Base-by-base conservation (phyloP, 2,113 vertebrate species). In the Hyperopisus bebe region DNA sequence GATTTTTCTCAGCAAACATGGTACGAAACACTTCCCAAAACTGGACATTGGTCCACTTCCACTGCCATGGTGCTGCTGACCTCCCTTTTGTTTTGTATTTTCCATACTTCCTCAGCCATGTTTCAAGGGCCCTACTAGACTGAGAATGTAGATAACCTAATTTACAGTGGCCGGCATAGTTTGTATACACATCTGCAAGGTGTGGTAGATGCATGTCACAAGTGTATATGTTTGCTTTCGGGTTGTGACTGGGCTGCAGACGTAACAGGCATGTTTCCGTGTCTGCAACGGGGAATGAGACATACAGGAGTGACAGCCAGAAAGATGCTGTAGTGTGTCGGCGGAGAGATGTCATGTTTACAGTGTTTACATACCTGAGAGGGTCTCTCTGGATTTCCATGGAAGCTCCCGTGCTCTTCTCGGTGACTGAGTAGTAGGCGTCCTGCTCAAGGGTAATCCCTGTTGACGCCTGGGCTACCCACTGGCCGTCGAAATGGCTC, bases 61-160 rank as follows among this genome's bases (percentile, higher is more conserved):
- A 93, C 93, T 95, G 92, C 93, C 94, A 90, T 91, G 93, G 89
- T 92, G 92, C 90, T 91, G 88, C 91, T 77, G 35, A 8, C 85
- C 42, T 42, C 19, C 44, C 35, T 47, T 88, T 51, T 55, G 46
- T 39, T 88, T 53, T 58, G 77, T 27, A 44, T 89, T 90, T 53
- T 91, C 84, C 47, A 42, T 13, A 80, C 13, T 39, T 39, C 35
- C 35, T 19, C 74, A 42, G 74, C 17, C 84, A 35, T 47, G 91
- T 90, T 87, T 92, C 82, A 92, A 89, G 66, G 86, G 88, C 91
- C 84, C 86, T 90, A 53, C 84, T 80, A 80, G 88, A 90, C 82
- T 80, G 31, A 62, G 74, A 87, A 55, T 86, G 80, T 58, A 88
- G 70, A 10, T 88, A 9, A 86, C 89, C 90, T 89, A 90, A 86